These are phyloP conservation scores for Atrichornis clamosus DNA, from an alignment of 2,113 vertebrate genomes.

Conservation along the genomic window DNA sequence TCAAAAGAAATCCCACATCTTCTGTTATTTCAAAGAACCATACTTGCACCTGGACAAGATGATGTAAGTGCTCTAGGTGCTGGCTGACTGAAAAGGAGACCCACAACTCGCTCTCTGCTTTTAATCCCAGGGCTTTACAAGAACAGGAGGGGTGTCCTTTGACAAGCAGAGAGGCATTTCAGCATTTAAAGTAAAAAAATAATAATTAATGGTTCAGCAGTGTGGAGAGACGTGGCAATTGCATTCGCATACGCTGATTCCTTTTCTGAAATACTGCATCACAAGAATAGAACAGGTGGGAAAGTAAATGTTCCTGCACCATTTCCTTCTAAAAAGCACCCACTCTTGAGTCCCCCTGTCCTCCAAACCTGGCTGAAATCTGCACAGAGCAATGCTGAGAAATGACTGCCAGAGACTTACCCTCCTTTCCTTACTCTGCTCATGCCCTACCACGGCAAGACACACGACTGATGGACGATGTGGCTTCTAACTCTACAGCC, in stretches of 20 bases:
- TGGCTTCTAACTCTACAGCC: neutral
- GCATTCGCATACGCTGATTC: neutral
- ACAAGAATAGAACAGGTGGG: neutral
- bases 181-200: neutral
- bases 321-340: neutral
- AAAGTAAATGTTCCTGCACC: neutral
- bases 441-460: neutral
- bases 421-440: neutral
- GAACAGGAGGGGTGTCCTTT: neutral
- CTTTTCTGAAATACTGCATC: neutral
- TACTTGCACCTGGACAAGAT: conserved; percentile 37
- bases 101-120: neutral
- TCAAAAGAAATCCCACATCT: conserved; percentile 52
- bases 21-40: conserved; percentile 47
- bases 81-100: conserved; percentile 13
- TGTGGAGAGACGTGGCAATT: rapidly evolving
- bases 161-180: neutral
- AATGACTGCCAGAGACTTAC: neutral
- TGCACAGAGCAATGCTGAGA: neutral
- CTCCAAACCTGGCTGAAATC: neutral
- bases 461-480: neutral
- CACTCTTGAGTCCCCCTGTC: neutral
- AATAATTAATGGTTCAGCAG: neutral
- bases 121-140: neutral
- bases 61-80: neutral